Evolutionary conservation across 2,113 vertebrate species (phyloP), one percentile per base, ranked within the genome.

Genomic region (Syngnathoides biaculeatus): DNA sequence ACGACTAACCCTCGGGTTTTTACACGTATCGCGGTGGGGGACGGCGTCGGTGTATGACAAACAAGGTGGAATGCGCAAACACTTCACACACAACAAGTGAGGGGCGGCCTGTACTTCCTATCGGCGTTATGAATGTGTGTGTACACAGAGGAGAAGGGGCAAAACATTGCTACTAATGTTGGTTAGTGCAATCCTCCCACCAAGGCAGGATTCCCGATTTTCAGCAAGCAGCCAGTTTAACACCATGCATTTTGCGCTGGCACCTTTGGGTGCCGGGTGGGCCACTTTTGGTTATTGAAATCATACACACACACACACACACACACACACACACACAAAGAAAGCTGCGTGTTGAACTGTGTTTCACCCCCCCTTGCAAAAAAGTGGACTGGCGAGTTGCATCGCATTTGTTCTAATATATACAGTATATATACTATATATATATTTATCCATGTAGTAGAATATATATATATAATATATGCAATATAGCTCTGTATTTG

Each of bases 281-380:
- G 75, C 68, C 65, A 94, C 93, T 92, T 94, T 92, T 93, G 93
- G 90, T 94, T 91, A 84, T 90, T 87, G 87, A 88, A 93, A 93
- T 91, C n/a, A n/a, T n/a, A n/a, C n/a, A n/a, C n/a, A n/a, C n/a
- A n/a, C n/a, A n/a, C n/a, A n/a, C n/a, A n/a, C n/a, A n/a, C n/a
- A n/a, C n/a, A n/a, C n/a, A n/a, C n/a, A n/a, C n/a, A 88, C 93
- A 95, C 94, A 92, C 93, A 93, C 92, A 79, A 92, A 87, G 79
- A 87, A 86, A 87, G 78, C 83, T 82, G 78, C 74, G 65, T 80
- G 82, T 89, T 82, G 81, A 81, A 70, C 81, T 84, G 82, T 83
- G 74, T 67, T 76, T 83, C 84, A n/a, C 68, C 77, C 80, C 79
- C 87, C 77, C 78, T 79, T 87, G 79, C 83, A 87, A 87, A 78